These are phyloP conservation scores for Sarcophaga carnaria DNA, from an alignment of 2,888 invertebrate species.

Conservation along the genomic window DNA sequence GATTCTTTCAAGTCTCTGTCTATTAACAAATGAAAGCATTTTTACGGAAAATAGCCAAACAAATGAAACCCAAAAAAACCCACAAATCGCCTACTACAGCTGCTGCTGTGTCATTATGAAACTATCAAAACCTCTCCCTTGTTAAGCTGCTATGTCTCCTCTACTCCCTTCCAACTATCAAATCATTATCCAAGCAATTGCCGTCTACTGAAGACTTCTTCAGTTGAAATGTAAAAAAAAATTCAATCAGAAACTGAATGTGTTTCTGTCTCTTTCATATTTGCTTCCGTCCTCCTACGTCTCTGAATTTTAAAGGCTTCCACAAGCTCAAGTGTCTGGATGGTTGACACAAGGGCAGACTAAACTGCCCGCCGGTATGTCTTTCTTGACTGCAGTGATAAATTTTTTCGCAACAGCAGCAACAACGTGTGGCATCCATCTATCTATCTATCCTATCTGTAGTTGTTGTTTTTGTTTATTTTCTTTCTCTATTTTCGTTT, in stretches of 20 bases:
- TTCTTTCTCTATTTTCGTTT: slow-evolving; percentile 25
- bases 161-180: slow-evolving; percentile 28
- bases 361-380: slow-evolving; percentile 47
- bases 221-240: slow-evolving; percentile 21
- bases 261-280: slow-evolving; percentile 2
- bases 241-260: slow-evolving; percentile 53
- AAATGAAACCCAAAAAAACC: neutral
- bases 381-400: slow-evolving; percentile 64
- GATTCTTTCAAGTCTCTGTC: neutral
- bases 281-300: neutral
- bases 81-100: slow-evolving; percentile 62
- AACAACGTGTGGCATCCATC: slow-evolving; percentile 64
- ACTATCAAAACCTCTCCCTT: slow-evolving; percentile 49
- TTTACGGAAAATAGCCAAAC: neutral
- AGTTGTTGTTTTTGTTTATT: slow-evolving; percentile 54
- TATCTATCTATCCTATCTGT: slow-evolving; percentile 46
- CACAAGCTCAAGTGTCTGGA: neutral
- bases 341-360: slow-evolving; percentile 34
- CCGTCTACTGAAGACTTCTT: slow-evolving; percentile 1
- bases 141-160: neutral
- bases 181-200: slow-evolving; percentile 6
- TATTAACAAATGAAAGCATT: neutral
- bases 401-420: slow-evolving; percentile 59
- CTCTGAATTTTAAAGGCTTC: neutral
- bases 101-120: slow-evolving; percentile 28